Conservation (phyloP, 2,888 invertebrate species). For the Parnassius apollo region DNA sequence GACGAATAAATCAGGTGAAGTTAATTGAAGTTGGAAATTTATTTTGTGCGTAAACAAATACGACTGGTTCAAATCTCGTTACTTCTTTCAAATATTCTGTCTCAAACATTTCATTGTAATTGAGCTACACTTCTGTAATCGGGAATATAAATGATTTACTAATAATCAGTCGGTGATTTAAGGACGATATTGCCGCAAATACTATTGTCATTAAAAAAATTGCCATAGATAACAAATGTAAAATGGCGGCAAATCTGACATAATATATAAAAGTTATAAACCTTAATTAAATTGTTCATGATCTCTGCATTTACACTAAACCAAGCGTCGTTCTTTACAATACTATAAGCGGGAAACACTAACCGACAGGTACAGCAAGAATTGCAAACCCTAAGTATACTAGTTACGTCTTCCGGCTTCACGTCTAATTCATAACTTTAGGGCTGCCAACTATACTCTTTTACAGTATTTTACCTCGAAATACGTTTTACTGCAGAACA, state of each 20-base stretch:
- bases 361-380: slow-evolving; percentile 42
- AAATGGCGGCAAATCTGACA: slow-evolving; percentile 2
- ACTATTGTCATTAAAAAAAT: slow-evolving; percentile 5
- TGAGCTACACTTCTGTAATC: slow-evolving; percentile 4
- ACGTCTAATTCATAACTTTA: not conserved
- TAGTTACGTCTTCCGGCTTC: not conserved
- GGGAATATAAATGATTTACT: slow-evolving; percentile 4
- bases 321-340: slow-evolving; percentile 2
- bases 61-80: not conserved
- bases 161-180: slow-evolving; percentile 20
- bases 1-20: too few relatives aligned
- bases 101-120: not conserved
- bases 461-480: too few relatives aligned
- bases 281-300: slow-evolving; percentile 21
- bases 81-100: not conserved
- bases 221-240: slow-evolving; percentile 3
- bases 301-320: slow-evolving; percentile 11
- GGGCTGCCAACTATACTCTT: too few relatives aligned
- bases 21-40: not conserved
- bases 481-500: too few relatives aligned
- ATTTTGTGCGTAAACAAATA: not conserved
- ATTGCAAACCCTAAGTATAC: slow-evolving; percentile 35
- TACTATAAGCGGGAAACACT: slow-evolving; percentile 33
- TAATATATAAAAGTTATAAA: not conserved
- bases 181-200: slow-evolving; percentile 8